Evolutionary conservation across 2,888 invertebrate species (phyloP), one percentile per base, ranked within the genome.

Genomic region (Polylopha cassiicola): DNA sequence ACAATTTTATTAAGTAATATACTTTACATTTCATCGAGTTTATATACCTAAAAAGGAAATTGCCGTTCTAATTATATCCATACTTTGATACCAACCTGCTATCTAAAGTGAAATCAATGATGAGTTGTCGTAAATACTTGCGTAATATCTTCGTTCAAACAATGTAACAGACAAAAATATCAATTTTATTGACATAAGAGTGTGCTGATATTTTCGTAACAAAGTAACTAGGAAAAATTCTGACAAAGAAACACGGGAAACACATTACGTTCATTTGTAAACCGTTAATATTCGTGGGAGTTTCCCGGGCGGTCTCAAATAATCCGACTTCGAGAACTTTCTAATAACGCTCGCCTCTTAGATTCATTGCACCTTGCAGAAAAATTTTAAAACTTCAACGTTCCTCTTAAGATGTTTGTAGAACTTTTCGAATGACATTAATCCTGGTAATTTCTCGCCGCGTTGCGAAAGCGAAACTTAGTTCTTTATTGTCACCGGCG

Each of bases 281-380:
- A 63, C 60, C 55, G 58, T 61, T 62, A 63, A 66, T 66, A 58
- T 59, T 64, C 54, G 58, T 55, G 39, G 47, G 48, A 58, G 61
- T 60, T 61, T 53, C 51, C 51, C 54, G 55, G 49, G 57, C 55
- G 54, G 49, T 32, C 34, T 44, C 32, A 28, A 52, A 51, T 53
- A 76, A 75, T 73, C 67, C 61, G 48, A 50, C 63, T 65, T 61
- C 51, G 59, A 65, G 66, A 76, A 78, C 66, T 78, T 77, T 71
- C 72, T 75, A 76, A 79, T 77, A 78, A 74, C 71, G 58, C 59
- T 58, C 44, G 60, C 61, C 61, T 58, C 63, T 67, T 70, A 74
- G 73, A 80, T 79, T 75, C 71, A 78, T 76, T 75, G 77, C 77
- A 73, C 65, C 69, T 74, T 65, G 69, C 65, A 68, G 73, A 75